Evolutionary conservation across 1,140 invertebrate species (phyloP).

Genomic region (Potamilus streckersoni): DNA sequence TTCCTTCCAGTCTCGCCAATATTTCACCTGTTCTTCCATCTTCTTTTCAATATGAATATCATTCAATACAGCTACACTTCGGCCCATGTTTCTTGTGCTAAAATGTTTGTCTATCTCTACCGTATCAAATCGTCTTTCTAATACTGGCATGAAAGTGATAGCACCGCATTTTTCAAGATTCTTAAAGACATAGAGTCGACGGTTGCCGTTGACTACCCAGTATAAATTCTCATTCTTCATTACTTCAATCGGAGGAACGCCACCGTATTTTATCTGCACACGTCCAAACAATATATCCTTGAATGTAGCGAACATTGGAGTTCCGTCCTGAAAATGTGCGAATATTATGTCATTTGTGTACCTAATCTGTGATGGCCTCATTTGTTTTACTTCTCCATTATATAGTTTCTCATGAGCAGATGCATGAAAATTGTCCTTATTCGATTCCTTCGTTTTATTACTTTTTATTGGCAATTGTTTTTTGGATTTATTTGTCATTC

Average conservation of each 20-base stretch:
- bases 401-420: conserved; percentile 8
- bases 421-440: too few relatives aligned
- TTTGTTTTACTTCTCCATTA: conserved; percentile 23
- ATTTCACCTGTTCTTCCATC: conserved; percentile 13
- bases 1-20: conserved; percentile 30
- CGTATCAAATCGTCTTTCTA: conserved; percentile 24
- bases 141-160: conserved; percentile 21
- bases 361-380: conserved; percentile 25
- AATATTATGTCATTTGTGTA: conserved; percentile 29
- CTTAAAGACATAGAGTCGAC: conserved; percentile 19
- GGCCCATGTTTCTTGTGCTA: conserved; percentile 19
- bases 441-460: too few relatives aligned
- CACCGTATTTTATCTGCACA: conserved; percentile 22
- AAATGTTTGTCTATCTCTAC: conserved; percentile 34
- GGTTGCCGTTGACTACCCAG: conserved; percentile 30
- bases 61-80: conserved; percentile 18
- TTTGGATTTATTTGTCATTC: too few relatives aligned
- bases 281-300: conserved; percentile 21
- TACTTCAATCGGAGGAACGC: conserved; percentile 28
- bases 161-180: conserved; percentile 28
- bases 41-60: conserved; percentile 20
- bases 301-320: conserved; percentile 26
- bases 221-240: conserved; percentile 26
- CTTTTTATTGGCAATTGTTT: too few relatives aligned
- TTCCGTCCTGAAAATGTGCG: conserved; percentile 26